These are phyloP conservation scores for Sardinella longiceps DNA, from an alignment of 2,797 vertebrate species.

Conservation along the genomic window DNA sequence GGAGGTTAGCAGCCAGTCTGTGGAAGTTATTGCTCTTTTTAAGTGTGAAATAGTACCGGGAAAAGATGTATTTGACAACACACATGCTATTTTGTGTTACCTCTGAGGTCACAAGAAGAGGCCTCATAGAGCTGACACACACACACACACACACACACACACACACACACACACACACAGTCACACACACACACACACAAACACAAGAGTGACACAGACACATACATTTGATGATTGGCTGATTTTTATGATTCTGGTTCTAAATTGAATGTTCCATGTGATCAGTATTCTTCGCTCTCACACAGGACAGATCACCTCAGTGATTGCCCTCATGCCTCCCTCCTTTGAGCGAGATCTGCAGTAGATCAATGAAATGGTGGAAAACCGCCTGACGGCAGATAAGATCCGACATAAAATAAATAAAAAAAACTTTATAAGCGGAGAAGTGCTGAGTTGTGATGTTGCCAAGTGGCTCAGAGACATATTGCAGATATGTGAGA, in stretches of 20 bases:
- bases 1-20: not conserved
- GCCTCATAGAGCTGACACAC: conserved; percentile 45
- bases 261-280: conserved; percentile 32
- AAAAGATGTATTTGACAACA: conserved; percentile 36
- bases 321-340: not conserved
- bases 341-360: not conserved
- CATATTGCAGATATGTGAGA: not conserved
- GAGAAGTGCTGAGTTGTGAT: not conserved
- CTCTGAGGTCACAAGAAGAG: not conserved
- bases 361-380: not conserved
- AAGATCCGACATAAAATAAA: not conserved
- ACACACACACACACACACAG: too few species aligned
- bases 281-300: not conserved
- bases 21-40: conserved; percentile 24
- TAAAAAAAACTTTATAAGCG: not conserved
- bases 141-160: too few species aligned
- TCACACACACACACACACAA: too few species aligned
- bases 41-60: conserved; percentile 40
- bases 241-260: conserved; percentile 40
- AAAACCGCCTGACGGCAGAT: not conserved
- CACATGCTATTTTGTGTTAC: not conserved
- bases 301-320: not conserved
- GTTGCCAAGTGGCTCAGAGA: not conserved
- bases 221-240: not conserved
- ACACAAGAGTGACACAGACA: too few species aligned